phyloP scores from a whole-genome alignment of 2,888 invertebrate species.

The Sicus ferrugineus region DNA sequence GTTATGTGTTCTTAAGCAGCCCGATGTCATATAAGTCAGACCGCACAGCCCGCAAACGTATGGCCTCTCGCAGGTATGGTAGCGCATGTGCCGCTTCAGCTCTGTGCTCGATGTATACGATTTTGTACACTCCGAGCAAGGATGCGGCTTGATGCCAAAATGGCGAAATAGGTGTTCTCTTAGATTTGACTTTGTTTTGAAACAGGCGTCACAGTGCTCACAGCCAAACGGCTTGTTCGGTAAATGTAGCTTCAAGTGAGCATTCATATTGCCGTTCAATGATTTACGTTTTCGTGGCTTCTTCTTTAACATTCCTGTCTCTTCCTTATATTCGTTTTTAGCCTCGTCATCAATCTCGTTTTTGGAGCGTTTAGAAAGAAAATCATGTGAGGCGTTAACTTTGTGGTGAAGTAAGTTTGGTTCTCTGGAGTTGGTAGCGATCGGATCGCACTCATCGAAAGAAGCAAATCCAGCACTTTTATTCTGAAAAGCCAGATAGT shows the following conservation, averaged over 20 bases:
- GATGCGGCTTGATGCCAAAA: constrained; percentile 36
- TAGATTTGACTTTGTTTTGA: constrained; percentile 41
- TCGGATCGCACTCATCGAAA: neutral
- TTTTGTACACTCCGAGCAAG: constrained; percentile 36
- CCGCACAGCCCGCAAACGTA: constrained; percentile 39
- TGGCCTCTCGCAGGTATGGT: constrained; percentile 40
- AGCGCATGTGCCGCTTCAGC: constrained; percentile 38
- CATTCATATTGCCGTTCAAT: no score
- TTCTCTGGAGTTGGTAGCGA: neutral
- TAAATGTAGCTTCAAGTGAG: constrained; percentile 27
- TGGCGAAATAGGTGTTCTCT: constrained; percentile 39
- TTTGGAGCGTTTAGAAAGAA: neutral
- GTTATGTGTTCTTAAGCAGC: constrained; percentile 69
- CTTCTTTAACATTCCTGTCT: neutral
- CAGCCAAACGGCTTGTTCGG: constrained; percentile 36
- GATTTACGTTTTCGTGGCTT: neutral
- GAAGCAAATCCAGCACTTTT: neutral
- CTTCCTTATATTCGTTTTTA: no score
- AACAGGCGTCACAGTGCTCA: constrained; percentile 38
- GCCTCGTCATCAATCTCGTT: neutral
- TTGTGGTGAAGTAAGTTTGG: neutral
- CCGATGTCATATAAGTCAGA: constrained; percentile 32
- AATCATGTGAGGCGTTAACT: neutral
- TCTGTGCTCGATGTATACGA: constrained; percentile 36
- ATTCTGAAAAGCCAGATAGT: no score